These are phyloP conservation scores for Conus betulinus DNA, from an alignment of 1,140 invertebrate genomes.

Conservation along the genomic window DNA sequence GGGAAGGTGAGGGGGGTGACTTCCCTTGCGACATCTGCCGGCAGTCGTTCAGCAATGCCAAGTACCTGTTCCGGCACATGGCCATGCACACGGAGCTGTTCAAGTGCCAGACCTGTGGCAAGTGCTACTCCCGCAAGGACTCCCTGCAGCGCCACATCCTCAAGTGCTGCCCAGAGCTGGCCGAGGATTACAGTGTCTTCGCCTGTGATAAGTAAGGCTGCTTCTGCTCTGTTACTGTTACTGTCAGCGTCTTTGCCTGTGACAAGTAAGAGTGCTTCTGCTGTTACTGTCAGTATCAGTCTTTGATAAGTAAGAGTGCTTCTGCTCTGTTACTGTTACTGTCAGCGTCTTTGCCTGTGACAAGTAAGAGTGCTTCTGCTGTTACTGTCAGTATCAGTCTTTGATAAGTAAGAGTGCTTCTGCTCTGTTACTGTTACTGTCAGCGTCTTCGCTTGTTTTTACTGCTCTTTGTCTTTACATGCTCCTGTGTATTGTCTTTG, in stretches of 20 bases:
- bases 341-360: conserved; percentile 59
- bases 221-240: no score
- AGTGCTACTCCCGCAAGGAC: conserved; percentile 70
- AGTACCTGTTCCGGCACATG: conserved; percentile 77
- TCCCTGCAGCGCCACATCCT: conserved; percentile 68
- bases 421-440: conserved; percentile 38
- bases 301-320: no score
- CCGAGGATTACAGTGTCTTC: conserved; percentile 62
- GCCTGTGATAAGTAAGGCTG: conserved; percentile 51
- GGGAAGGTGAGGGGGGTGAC: conserved; percentile 18
- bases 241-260: no score
- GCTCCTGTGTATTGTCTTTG: no score
- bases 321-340: no score
- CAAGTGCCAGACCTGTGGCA: conserved; percentile 72
- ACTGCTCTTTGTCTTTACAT: no score
- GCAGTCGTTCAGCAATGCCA: conserved; percentile 76
- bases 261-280: no score
- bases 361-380: conserved; percentile 20
- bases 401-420: no score
- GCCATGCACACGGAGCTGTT: conserved; percentile 78
- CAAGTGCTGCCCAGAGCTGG: conserved; percentile 64
- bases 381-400: no score
- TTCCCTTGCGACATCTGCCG: conserved; percentile 79
- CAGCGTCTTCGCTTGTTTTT: background rate
- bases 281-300: no score